These are phyloP conservation scores for Porites evermanni DNA, from an alignment of 92 coral and sea anemone genomes.

Conservation along the genomic window DNA sequence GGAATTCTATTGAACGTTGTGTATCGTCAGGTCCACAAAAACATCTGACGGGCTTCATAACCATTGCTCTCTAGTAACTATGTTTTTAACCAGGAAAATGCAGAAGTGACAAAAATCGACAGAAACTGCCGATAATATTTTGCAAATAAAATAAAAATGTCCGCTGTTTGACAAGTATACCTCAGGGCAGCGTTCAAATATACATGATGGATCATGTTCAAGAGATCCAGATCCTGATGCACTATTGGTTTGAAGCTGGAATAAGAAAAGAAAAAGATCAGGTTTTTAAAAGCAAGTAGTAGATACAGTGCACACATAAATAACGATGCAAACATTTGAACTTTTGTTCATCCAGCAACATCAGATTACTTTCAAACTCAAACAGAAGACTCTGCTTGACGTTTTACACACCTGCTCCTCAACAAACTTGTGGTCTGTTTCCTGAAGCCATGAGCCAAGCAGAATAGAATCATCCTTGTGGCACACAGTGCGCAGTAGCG, in stretches of 20 bases:
- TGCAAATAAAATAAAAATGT: too few relatives aligned
- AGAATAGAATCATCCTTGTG: slow-evolving; percentile 97
- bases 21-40: too few relatives aligned
- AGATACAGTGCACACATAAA: background rate
- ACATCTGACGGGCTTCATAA: too few relatives aligned
- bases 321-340: too few relatives aligned
- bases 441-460: slow-evolving; percentile 96
- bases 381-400: too few relatives aligned
- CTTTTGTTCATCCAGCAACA: too few relatives aligned
- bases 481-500: slow-evolving; percentile 90
- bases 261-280: background rate
- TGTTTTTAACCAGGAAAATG: too few relatives aligned
- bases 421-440: slow-evolving; percentile 97
- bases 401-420: slow-evolving; percentile 88
- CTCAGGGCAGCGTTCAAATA: slow-evolving; percentile 87
- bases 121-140: too few relatives aligned
- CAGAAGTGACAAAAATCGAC: too few relatives aligned
- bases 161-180: slow-evolving; percentile 26
- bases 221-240: slow-evolving; percentile 99
- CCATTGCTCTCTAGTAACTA: too few relatives aligned
- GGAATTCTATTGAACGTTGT: too few relatives aligned
- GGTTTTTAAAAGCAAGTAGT: background rate
- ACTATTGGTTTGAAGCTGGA: slow-evolving; percentile 96
- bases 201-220: slow-evolving; percentile 95
- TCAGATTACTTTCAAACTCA: too few relatives aligned